phyloP scores from a whole-genome alignment of 2,113 vertebrate species.

The Tragelaphus strepsiceros region DNA sequence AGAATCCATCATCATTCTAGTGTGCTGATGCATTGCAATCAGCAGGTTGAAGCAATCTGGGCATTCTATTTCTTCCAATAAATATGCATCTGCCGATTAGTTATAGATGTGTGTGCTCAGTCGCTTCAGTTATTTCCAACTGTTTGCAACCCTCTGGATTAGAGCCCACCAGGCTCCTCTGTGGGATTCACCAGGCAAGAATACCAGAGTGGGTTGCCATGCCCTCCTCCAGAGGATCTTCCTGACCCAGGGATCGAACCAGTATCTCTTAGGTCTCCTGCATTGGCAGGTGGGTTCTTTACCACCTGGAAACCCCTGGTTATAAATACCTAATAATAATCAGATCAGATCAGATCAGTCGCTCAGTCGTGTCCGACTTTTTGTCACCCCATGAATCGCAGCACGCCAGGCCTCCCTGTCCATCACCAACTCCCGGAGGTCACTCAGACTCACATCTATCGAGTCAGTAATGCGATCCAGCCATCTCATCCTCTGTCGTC shows the following conservation, averaged over 20 bases:
- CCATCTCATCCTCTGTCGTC: no score
- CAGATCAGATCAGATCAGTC: no score
- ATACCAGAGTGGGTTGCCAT: neutral
- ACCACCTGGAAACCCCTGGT: neutral
- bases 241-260: neutral
- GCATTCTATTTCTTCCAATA: neutral
- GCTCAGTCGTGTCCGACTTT: no score
- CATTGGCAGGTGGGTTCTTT: neutral
- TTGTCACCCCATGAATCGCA: no score
- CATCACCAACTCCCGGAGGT: no score
- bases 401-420: no score
- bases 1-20: neutral
- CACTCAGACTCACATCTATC: no score
- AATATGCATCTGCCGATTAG: neutral
- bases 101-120: neutral
- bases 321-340: neutral
- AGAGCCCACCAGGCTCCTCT: neutral
- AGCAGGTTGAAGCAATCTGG: neutral
- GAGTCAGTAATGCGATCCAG: no score
- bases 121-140: fast-evolving
- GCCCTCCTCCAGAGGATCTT: neutral
- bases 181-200: neutral
- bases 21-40: neutral
- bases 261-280: neutral
- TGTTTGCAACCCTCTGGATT: neutral